These are phyloP conservation scores for Drosophila ercepeae DNA, from an alignment of 1,140 invertebrate genomes.

Conservation along the genomic window DNA sequence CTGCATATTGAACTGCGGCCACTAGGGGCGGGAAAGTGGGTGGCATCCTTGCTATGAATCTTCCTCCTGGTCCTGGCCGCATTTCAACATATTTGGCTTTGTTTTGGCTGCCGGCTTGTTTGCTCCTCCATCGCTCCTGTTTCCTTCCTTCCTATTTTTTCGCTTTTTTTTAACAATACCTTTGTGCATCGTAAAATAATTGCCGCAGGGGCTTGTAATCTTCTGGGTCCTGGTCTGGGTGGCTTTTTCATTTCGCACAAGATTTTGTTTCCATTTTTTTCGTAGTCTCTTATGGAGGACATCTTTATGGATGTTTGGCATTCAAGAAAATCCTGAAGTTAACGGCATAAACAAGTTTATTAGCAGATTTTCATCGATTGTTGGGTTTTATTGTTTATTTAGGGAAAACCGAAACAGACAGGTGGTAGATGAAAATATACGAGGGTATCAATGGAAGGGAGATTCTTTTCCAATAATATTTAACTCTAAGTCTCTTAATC, in stretches of 20 bases:
- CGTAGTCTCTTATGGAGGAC: conserved; percentile 23
- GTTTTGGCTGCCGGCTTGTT: conserved; percentile 71
- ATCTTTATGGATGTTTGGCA: conserved; percentile 47
- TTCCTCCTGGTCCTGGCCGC: conserved; percentile 58
- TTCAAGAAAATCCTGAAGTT: conserved; percentile 8
- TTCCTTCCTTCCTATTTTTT: conserved; percentile 25
- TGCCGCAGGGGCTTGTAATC: conserved; percentile 78
- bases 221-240: conserved; percentile 55
- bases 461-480: background rate
- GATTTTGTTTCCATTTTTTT: conserved; percentile 29
- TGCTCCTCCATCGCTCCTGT: conserved; percentile 43
- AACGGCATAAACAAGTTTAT: conserved; percentile 23
- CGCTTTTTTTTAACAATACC: conserved; percentile 70
- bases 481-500: background rate
- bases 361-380: conserved; percentile 25
- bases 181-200: conserved; percentile 83
- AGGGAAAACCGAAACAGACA: background rate
- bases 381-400: background rate
- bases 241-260: conserved; percentile 56
- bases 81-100: conserved; percentile 82
- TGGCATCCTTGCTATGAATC: conserved; percentile 10
- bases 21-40: background rate
- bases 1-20: conserved; percentile 80
- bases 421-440: background rate
- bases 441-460: background rate